These are phyloP conservation scores for Loriculus beryllinus DNA, from an alignment of 2,797 vertebrate genomes.

Conservation along the genomic window DNA sequence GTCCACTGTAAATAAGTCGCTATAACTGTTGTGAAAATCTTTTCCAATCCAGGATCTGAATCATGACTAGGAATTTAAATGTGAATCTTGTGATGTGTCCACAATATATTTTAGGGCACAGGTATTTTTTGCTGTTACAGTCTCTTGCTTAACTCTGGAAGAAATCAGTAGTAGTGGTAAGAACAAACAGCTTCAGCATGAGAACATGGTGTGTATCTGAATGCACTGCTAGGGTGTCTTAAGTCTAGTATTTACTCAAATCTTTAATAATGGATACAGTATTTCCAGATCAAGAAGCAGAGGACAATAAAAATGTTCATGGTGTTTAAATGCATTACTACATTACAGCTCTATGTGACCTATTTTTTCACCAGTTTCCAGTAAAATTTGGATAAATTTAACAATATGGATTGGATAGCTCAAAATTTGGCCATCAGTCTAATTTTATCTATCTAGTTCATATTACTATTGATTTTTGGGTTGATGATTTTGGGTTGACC, in stretches of 20 bases:
- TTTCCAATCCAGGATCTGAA: background rate
- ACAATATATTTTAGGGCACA: background rate
- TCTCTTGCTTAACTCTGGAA: background rate
- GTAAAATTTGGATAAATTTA: background rate
- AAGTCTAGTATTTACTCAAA: background rate
- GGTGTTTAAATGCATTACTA: background rate
- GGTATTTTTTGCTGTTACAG: background rate
- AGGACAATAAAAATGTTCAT: background rate
- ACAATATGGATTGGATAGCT: background rate
- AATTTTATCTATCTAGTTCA: background rate
- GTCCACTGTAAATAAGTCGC: background rate
- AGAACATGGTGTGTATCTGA: background rate
- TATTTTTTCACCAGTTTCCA: background rate
- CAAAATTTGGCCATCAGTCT: background rate
- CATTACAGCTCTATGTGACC: background rate
- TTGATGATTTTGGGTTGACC: background rate
- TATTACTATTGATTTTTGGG: background rate
- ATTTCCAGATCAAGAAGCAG: background rate
- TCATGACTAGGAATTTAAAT: background rate
- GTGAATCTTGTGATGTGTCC: background rate
- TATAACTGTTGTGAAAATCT: background rate
- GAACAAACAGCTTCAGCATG: fast-evolving
- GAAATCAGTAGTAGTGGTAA: background rate
- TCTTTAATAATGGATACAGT: background rate
- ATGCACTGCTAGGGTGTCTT: background rate